Base-by-base conservation (phyloP, 2,888 invertebrate genomes). In the Sarcophaga variegata region DNA sequence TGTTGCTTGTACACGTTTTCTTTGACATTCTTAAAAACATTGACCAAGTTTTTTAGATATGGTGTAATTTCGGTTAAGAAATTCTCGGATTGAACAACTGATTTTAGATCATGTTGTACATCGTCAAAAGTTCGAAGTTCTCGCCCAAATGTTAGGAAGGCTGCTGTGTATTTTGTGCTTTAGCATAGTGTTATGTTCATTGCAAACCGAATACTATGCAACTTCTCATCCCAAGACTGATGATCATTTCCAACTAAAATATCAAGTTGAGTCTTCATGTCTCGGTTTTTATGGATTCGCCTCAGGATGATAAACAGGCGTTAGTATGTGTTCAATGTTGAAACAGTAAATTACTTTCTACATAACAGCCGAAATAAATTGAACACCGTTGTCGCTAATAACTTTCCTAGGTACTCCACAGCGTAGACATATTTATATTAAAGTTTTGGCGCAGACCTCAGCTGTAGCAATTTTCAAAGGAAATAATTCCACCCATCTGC, bases 191-290 rank as follows among this genome's bases (percentile, higher is more conserved):
- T 89, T 0, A 92, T 90, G 66, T 93, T 93, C 90, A 93, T 92
- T 0, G 92, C 91, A 77, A 93, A 94, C 0, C 93, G 85, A 0
- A 93, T 91, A 2, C 89, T 77, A 0, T 92, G 89, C 2, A 93
- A 77, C 4, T 90, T 75, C 8, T 79, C 66, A 5, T 72, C 69
- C 88, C 87, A 86, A 2, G 54, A 10, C 8, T 66, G 12, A 14
- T 84, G 87, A 47, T 85, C 20, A 27, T 85, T 72, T 60, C 72
- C 59, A 17, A 87, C 87, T 8, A 81, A 47, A n/a, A 87, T 84
- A 2, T 71, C 54, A 2, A 87, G 70, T 22, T 87, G 85, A 2
- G 82, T 66, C 37, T 80, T 87, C 6, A 91, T 90, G 0, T 60
- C 90, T 89, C 84, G 37, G 25, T 86, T 88, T 69, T 86, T 83